Evolutionary conservation across 2,797 vertebrate genomes (phyloP), one percentile per base, ranked within the genome.

Genomic region (Antennarius maculatus): DNA sequence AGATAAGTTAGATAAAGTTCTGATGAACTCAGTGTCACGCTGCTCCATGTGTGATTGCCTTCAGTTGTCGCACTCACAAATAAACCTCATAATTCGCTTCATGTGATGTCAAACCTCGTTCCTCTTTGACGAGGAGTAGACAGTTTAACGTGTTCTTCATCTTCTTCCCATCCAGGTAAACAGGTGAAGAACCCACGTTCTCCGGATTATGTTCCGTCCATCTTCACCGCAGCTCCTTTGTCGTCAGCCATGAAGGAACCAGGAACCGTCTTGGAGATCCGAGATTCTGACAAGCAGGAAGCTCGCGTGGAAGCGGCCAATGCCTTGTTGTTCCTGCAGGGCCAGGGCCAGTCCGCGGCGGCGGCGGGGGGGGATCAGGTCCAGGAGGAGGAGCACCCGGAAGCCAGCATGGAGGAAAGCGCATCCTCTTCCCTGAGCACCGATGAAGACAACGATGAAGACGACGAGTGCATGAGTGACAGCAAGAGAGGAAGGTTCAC

Each of bases 181-280:
- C 93, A 94, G 82, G 92, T 93, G 69, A 93, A 93, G 89, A 94
- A 93, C 75, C 93, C 92, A 0, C 85, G 90, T 60, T 94, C 92
- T 0, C 89, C 91, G 43, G 92, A 94, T 74, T 94, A 92, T 80
- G 90, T 94, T 66, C 91, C 93, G 2, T 92, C 93, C 16, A 88
- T 94, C 61, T 94, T 94, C 77, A 81, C 80, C 0, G 16, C 83
- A 13, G 80, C 79, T 62, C 80, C 88, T 29, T 64, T 79, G 5
- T 88, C 85, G 14, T 81, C 88, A 27, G 87, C 86, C 64, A 90
- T 89, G 84, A 91, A 93, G 74, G 91, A 93, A 68, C 79, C 84
- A 0, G 23, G 23, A 23, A 80, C 76, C 43, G 63, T 81, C 51
- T 79, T 83, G 56, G 92, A 93, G 61, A 43, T 81, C 28, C 60